Evolutionary conservation across 2,797 vertebrate species (phyloP).

Genomic region (Vespertilio murinus): DNA sequence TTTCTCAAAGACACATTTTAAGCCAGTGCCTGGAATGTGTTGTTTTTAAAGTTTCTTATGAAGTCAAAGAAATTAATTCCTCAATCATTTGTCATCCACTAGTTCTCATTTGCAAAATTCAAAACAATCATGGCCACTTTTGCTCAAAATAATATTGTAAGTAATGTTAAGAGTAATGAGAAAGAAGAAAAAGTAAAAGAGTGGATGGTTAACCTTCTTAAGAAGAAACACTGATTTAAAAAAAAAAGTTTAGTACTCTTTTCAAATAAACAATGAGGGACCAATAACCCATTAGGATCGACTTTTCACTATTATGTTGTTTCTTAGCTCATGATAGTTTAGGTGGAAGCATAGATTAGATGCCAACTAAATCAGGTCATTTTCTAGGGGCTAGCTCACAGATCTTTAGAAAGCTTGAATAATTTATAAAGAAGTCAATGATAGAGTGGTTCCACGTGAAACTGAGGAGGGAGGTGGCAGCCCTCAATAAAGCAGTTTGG

Average conservation of each 20-base stretch:
- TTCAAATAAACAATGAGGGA: constrained; percentile 5
- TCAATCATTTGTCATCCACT: constrained; percentile 30
- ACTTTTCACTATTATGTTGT: background rate
- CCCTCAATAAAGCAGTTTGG: background rate
- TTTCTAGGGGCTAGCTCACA: background rate
- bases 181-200: background rate
- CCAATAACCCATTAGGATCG: background rate
- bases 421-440: background rate
- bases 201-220: background rate
- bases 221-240: background rate
- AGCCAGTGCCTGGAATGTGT: background rate
- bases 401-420: background rate
- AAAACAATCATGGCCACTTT: background rate
- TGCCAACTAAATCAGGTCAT: constrained; percentile 8
- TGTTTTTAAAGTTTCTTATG: background rate
- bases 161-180: background rate
- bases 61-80: constrained; percentile 29
- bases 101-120: constrained; percentile 2
- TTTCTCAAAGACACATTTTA: background rate
- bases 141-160: background rate
- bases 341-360: background rate
- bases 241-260: background rate
- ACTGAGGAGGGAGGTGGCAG: background rate
- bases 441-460: background rate
- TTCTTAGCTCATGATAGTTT: background rate